Percentiles rank a stretch among this genome's conserved stretches.
Conservation (phyloP, 2,797 vertebrate species). For the Gymnothorax javanicus region DNA sequence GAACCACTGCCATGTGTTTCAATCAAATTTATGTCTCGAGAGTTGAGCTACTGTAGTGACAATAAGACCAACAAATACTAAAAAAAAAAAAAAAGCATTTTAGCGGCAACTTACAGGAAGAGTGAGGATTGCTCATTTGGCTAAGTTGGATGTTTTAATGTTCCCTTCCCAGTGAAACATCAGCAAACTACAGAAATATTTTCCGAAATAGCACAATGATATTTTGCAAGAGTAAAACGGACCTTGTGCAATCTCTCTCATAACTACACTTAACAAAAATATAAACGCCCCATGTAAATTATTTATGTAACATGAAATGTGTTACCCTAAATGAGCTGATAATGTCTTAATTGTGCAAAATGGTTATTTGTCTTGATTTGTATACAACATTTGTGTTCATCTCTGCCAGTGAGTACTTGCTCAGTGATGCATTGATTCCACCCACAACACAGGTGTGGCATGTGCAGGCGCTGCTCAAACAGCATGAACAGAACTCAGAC, state of each 20-base stretch:
- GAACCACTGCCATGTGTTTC: slow-evolving; percentile 64
- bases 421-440: too few relatives aligned
- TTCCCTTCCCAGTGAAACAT: slow-evolving; percentile 62
- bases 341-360: too few relatives aligned
- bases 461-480: too few relatives aligned
- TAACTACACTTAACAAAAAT: too few relatives aligned
- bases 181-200: slow-evolving; percentile 48
- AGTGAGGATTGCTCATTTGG: slow-evolving; percentile 56
- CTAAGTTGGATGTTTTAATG: slow-evolving; percentile 56
- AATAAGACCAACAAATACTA: slow-evolving; percentile 70
- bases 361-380: too few relatives aligned
- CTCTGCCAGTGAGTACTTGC: too few relatives aligned
- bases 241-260: background rate
- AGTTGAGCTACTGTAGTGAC: slow-evolving; percentile 58
- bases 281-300: too few relatives aligned
- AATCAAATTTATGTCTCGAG: slow-evolving; percentile 75
- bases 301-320: too few relatives aligned
- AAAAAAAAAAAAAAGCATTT: slow-evolving; percentile 63
- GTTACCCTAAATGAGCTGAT: too few relatives aligned
- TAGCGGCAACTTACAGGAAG: slow-evolving; percentile 56
- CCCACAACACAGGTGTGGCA: too few relatives aligned
- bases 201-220: slow-evolving; percentile 40
- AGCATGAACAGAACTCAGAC: too few relatives aligned
- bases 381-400: too few relatives aligned
- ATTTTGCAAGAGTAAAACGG: background rate